Percentiles rank a stretch among this genome's conserved stretches.
These are phyloP conservation scores for Cataglyphis altisquamis DNA, from an alignment of 2,888 invertebrate genomes.

Conservation along the genomic window DNA sequence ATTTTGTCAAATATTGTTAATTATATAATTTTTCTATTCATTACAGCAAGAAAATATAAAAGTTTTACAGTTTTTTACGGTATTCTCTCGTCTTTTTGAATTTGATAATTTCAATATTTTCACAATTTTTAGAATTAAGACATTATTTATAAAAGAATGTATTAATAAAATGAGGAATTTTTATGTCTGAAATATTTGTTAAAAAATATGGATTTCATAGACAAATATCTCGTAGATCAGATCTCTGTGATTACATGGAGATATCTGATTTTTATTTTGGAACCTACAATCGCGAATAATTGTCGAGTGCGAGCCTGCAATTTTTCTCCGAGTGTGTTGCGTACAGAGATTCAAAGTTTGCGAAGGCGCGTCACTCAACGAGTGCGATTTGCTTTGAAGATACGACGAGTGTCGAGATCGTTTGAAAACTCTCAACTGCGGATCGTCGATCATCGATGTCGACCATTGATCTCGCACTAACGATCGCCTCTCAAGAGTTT, in stretches of 20 bases:
- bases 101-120: constrained; percentile 2
- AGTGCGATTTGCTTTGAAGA: constrained; percentile 43
- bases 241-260: background rate
- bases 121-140: background rate
- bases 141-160: background rate
- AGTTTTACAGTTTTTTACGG: background rate
- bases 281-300: constrained; percentile 4
- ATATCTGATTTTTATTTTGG: constrained; percentile 35
- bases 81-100: background rate
- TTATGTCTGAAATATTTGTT: background rate
- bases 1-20: background rate
- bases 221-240: background rate
- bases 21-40: background rate
- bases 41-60: background rate
- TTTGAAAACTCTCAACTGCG: constrained; percentile 41
- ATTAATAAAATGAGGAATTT: background rate
- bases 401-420: constrained; percentile 25
- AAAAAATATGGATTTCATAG: background rate
- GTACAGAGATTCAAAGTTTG: constrained; percentile 4
- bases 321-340: constrained; percentile 21
- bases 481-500: constrained; percentile 46
- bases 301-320: background rate
- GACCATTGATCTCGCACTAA: constrained; percentile 48
- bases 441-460: constrained; percentile 45
- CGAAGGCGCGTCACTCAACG: constrained; percentile 27